These are phyloP conservation scores for Bombus affinis DNA, from an alignment of 1,140 invertebrate genomes.

Conservation along the genomic window DNA sequence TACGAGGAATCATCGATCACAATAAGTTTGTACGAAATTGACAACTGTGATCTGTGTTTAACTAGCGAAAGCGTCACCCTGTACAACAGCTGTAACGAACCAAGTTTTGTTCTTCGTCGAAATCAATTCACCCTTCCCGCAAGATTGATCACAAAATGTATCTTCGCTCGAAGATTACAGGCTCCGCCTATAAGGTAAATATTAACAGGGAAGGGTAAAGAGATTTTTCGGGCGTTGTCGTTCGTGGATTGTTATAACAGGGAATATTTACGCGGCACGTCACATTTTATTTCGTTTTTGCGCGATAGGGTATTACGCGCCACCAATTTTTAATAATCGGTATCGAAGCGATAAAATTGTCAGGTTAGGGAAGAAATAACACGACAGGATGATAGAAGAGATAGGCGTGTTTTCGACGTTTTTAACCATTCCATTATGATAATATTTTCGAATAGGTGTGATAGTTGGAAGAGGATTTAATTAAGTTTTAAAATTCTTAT, in stretches of 20 bases:
- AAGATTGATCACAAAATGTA: not conserved
- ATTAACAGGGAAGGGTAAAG: not conserved
- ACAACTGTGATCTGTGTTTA: too few relatives aligned
- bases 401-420: not conserved
- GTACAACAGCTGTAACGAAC: too few relatives aligned
- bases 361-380: not conserved
- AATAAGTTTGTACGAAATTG: too few relatives aligned
- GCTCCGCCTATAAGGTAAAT: not conserved
- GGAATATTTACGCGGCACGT: conserved; percentile 14
- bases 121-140: too few relatives aligned
- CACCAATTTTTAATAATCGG: not conserved
- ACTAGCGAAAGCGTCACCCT: too few relatives aligned
- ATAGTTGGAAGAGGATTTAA: not conserved
- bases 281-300: not conserved
- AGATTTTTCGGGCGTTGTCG: not conserved
- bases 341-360: conserved; percentile 1
- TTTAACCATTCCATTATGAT: not conserved
- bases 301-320: too few relatives aligned
- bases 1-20: too few relatives aligned
- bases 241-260: not conserved
- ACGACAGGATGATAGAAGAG: not conserved
- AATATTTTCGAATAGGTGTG: not conserved
- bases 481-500: not conserved
- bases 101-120: too few relatives aligned
- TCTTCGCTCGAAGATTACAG: conserved; percentile 17